A percentile compares a stretch with the other conserved stretches of the same genome.
phyloP scores from a whole-genome alignment of 2,888 invertebrate genomes.

The Fragum fragum region DNA sequence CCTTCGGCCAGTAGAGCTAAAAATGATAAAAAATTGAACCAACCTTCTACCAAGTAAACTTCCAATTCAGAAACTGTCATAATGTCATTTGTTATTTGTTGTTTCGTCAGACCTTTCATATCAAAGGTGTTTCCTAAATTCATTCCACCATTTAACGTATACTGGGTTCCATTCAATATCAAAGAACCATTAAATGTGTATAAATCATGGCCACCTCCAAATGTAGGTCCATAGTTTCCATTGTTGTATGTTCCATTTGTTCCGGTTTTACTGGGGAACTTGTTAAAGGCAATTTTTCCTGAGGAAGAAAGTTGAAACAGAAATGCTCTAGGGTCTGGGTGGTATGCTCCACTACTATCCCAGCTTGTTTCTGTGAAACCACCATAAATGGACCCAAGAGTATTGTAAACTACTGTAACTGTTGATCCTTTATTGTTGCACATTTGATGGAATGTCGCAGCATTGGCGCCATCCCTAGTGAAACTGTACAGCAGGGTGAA shows the following conservation, averaged over 20 bases:
- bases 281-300: conserved; percentile 33
- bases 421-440: conserved; percentile 72
- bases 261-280: conserved; percentile 47
- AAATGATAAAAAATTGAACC: too few relatives aligned
- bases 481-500: conserved; percentile 65
- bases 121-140: conserved; percentile 36
- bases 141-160: conserved; percentile 39
- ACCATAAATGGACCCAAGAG: conserved; percentile 63
- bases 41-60: too few relatives aligned
- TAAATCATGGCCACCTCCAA: conserved; percentile 58
- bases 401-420: conserved; percentile 68
- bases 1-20: too few relatives aligned
- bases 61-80: conserved; percentile 38
- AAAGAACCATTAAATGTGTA: conserved; percentile 42
- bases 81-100: conserved; percentile 43
- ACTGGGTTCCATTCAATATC: conserved; percentile 10
- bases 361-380: conserved; percentile 64
- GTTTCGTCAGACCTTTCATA: conserved; percentile 20
- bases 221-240: conserved; percentile 47
- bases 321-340: conserved; percentile 60
- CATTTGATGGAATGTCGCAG: conserved; percentile 64
- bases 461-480: conserved; percentile 59
- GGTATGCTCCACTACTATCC: conserved; percentile 42
- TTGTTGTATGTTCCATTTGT: conserved; percentile 25
- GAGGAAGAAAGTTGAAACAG: conserved; percentile 59